A percentile compares a stretch with the other conserved stretches of the same genome.
phyloP scores from a whole-genome alignment of 2,888 invertebrate species.

The Amiota mariae region DNA sequence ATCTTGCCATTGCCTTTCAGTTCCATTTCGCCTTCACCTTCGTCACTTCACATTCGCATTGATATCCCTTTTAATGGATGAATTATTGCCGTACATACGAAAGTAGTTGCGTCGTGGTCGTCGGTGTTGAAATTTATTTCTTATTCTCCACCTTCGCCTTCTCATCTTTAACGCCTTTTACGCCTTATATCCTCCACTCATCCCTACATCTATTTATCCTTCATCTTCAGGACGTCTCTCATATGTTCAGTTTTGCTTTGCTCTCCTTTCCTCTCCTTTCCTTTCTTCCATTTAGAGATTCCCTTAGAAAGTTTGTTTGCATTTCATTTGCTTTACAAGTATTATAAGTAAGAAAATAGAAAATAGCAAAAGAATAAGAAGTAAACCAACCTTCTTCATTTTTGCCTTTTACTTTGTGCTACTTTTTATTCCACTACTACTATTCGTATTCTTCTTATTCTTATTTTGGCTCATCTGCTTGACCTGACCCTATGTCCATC shows the following conservation, averaged over 20 bases:
- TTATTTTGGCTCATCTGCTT: conserved; percentile 13
- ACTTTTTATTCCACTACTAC: conserved; percentile 9
- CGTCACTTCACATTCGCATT: conserved; percentile 55
- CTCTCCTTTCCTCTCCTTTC: background rate
- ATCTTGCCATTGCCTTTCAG: background rate
- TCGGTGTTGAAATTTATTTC: conserved; percentile 52
- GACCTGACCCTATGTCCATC: conserved; percentile 4
- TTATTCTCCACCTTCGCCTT: conserved; percentile 17
- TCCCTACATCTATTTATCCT: conserved; percentile 20
- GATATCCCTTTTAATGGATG: conserved; percentile 72
- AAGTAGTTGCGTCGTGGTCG: conserved; percentile 62
- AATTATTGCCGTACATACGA: conserved; percentile 72
- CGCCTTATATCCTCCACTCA: background rate
- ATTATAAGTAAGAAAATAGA: too few species aligned
- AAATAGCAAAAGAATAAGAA: background rate
- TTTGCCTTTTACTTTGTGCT: background rate
- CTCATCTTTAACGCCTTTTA: background rate
- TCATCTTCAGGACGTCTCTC: conserved; percentile 6
- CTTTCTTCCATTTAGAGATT: background rate
- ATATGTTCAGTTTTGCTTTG: background rate
- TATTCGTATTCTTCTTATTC: background rate
- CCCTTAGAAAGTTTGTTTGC: conserved; percentile 55
- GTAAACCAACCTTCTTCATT: background rate
- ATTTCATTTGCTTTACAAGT: conserved; percentile 60
- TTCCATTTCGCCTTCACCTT: background rate